Percentiles rank a stretch among this genome's conserved stretches.
These are phyloP conservation scores for Hirudinaria manillensis DNA, from an alignment of 2,888 invertebrate species.

Conservation along the genomic window DNA sequence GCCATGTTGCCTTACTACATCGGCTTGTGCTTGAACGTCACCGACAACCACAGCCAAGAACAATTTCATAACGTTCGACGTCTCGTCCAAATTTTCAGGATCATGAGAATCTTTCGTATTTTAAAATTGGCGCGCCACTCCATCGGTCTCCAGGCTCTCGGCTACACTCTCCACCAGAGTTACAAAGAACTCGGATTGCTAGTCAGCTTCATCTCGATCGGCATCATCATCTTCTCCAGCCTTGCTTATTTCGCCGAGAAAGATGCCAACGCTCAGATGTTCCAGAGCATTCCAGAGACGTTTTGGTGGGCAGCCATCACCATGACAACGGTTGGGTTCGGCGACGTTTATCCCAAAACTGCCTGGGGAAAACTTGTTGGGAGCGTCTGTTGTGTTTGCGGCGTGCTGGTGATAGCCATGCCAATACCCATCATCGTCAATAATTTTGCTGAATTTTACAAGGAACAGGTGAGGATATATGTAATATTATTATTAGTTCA, in stretches of 20 bases:
- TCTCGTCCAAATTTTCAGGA: constrained; percentile 95
- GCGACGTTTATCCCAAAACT: constrained; percentile 94
- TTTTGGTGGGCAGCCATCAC: constrained; percentile 99
- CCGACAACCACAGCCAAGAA: constrained; percentile 66
- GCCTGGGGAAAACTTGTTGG: constrained; percentile 98
- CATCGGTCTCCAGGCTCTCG: constrained; percentile 93
- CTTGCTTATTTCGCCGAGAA: constrained; percentile 98
- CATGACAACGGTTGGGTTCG: constrained; percentile 72
- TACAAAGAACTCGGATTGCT: constrained; percentile 94
- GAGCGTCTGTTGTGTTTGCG: constrained; percentile 99
- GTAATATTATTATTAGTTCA: background rate
- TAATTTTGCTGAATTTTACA: constrained; percentile 99
- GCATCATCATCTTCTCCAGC: constrained; percentile 95
- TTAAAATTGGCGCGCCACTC: constrained; percentile 77
- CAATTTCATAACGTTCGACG: constrained; percentile 80
- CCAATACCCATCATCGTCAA: constrained; percentile 99
- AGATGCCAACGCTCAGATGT: constrained; percentile 89
- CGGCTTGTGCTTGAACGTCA: constrained; percentile 90
- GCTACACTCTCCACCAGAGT: constrained; percentile 93
- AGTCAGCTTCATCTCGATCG: constrained; percentile 98
- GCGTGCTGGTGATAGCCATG: constrained; percentile 99
- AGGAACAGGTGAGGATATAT: constrained; percentile 78
- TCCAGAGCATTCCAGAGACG: constrained; percentile 96
- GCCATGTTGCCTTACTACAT: constrained; percentile 98
- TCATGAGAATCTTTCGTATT: constrained; percentile 58